These are phyloP conservation scores for Bubo blakistoni DNA, from an alignment of 2,113 vertebrate genomes.

Conservation along the genomic window DNA sequence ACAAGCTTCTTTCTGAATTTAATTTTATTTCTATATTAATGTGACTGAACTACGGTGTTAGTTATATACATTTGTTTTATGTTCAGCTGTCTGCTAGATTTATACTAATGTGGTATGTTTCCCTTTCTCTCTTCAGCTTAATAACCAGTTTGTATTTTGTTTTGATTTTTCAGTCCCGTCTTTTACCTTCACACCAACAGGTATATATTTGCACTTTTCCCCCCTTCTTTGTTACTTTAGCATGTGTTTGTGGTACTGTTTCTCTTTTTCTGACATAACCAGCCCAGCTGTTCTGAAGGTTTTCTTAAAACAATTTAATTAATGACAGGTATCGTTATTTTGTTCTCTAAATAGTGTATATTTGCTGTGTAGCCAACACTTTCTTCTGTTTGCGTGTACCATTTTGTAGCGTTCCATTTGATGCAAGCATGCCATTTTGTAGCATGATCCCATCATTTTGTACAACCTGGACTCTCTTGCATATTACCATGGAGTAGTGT, in stretches of 20 bases:
- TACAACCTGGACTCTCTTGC: not conserved
- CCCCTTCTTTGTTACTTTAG: constrained; percentile 68
- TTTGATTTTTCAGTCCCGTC: constrained; percentile 94
- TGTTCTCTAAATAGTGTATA: not conserved
- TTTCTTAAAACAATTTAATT: not conserved
- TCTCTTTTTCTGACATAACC: constrained; percentile 62
- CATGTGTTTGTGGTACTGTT: constrained; percentile 70
- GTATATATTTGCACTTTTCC: constrained; percentile 86
- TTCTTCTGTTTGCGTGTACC: not conserved
- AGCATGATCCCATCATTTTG: not conserved
- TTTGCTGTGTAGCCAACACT: not conserved
- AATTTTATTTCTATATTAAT: constrained; percentile 54
- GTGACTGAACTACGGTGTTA: constrained; percentile 62
- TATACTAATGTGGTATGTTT: constrained; percentile 83
- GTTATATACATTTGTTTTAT: constrained; percentile 74
- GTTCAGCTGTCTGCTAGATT: constrained; percentile 78
- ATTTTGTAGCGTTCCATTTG: not conserved
- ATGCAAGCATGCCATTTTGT: not conserved
- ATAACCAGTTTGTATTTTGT: constrained; percentile 83
- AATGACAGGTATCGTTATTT: not conserved
- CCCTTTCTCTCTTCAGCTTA: constrained; percentile 82
- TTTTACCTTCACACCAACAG: constrained; percentile 99
- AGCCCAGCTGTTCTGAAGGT: not conserved
- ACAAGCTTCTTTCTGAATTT: constrained; percentile 45
- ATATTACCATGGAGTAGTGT: not conserved